Evolutionary conservation across 2,888 invertebrate genomes (phyloP), one percentile per base, ranked within the genome.

Genomic region (Trisateles emortualis): DNA sequence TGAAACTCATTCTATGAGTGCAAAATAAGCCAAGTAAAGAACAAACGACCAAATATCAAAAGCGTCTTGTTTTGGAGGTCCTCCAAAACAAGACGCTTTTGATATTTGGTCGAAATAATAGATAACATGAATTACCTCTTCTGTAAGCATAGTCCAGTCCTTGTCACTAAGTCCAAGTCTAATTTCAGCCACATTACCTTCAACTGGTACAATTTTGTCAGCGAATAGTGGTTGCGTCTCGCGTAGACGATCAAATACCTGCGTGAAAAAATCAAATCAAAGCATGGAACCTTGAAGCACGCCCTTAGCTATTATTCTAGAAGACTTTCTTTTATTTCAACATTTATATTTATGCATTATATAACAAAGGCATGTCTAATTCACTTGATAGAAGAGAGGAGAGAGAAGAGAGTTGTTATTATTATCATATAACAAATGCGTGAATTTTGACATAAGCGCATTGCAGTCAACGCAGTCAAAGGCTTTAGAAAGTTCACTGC

Each of bases 291-390:
- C n/a, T n/a, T n/a, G n/a, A n/a, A n/a, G n/a, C n/a, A n/a, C n/a
- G n/a, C n/a, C n/a, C n/a, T n/a, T n/a, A n/a, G n/a, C n/a, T n/a
- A n/a, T n/a, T n/a, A 17, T 38, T 19, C 11, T 4, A 6, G 4
- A 8, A 29, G 3, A 19, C n/a, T 3, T 11, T 13, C 13, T 4
- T 3, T 3, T 10, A 30, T 10, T 10, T 9, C 3, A 16, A 26
- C 14, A 3, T 29, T 30, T 3, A 26, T 24, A 3, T 4, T 5
- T n/a, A 11, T 29, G 0, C 2, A 1, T 0, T 72, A 60, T 80
- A 88, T 79, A 30, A 30, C n/a, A 10, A 0, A 10, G 3, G 10
- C 10, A 0, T 30, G 1, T 30, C 0, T 1, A 30, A 30, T 10
- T 0, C 3, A 10, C n/a, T n/a, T n/a, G n/a, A n/a, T n/a, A n/a